Percentiles rank a stretch among this genome's conserved stretches.
These are phyloP conservation scores for Parascotia fuliginaria DNA, from an alignment of 2,888 invertebrate genomes.

Conservation along the genomic window DNA sequence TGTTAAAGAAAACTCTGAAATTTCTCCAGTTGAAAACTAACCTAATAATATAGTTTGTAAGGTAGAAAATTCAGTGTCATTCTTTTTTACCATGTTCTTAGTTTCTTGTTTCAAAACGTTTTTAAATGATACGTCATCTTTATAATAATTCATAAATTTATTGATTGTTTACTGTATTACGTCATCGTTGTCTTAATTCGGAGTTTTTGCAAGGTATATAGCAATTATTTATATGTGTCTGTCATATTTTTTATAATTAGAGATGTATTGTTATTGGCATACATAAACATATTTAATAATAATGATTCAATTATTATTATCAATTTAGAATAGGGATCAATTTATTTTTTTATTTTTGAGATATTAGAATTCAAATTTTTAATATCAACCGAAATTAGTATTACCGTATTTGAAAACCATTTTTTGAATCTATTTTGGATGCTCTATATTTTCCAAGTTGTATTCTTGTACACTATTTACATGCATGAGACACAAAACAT, in stretches of 20 bases:
- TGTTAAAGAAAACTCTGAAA: slow-evolving; percentile 11
- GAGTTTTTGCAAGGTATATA: slow-evolving; percentile 26
- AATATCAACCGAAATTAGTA: no score
- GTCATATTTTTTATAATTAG: slow-evolving; percentile 21
- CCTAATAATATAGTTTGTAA: slow-evolving; percentile 12
- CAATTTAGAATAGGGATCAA: no score
- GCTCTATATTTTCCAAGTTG: not conserved
- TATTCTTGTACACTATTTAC: not conserved
- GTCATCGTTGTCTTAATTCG: slow-evolving; percentile 26
- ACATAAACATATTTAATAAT: no score
- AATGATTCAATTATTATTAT: no score
- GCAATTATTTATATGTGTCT: slow-evolving; percentile 25
- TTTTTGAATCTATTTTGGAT: not conserved
- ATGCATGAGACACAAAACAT: slow-evolving; percentile 23
- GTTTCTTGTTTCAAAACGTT: slow-evolving; percentile 26
- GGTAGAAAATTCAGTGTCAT: slow-evolving; percentile 7
- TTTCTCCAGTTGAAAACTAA: slow-evolving; percentile 18
- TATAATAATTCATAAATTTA: slow-evolving; percentile 25
- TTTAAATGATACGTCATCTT: slow-evolving; percentile 15
- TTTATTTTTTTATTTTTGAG: no score
- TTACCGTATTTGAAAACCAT: no score
- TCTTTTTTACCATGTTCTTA: not conserved
- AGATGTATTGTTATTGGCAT: slow-evolving; percentile 3
- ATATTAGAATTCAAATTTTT: no score
- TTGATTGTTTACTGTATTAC: slow-evolving; percentile 31